phyloP scores from a whole-genome alignment of 2,797 vertebrate genomes.

The Hyperoplus lanceolatus region DNA sequence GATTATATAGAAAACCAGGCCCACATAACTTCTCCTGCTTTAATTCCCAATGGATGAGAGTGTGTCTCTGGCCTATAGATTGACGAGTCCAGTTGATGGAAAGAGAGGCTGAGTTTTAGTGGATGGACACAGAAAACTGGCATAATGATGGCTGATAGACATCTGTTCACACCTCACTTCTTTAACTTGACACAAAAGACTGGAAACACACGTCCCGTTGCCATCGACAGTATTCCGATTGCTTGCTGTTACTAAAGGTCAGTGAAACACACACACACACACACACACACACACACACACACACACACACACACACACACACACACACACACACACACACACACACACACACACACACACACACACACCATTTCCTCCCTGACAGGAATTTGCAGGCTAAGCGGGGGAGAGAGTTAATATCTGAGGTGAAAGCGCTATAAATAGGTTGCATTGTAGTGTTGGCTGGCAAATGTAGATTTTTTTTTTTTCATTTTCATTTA shows the following conservation, averaged over 20 bases:
- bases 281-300: no score
- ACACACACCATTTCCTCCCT: constrained; percentile 69
- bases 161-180: constrained; percentile 53
- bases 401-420: constrained; percentile 77
- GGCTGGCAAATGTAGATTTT: constrained; percentile 62
- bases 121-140: constrained; percentile 5
- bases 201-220: constrained; percentile 69
- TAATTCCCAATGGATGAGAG: constrained; percentile 15
- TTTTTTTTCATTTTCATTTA: no score
- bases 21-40: not conserved
- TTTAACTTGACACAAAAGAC: constrained; percentile 58
- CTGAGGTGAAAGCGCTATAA: constrained; percentile 81
- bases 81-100: constrained; percentile 17
- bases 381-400: constrained; percentile 76
- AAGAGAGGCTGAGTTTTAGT: constrained; percentile 8
- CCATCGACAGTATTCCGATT: constrained; percentile 63
- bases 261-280: constrained; percentile 60
- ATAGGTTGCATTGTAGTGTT: constrained; percentile 80
- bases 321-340: constrained; percentile 40
- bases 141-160: constrained; percentile 23
- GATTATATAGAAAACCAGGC: constrained; percentile 28
- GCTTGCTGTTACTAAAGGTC: constrained; percentile 66
- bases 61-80: not conserved
- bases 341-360: constrained; percentile 43
- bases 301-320: no score